phyloP scores from a whole-genome alignment of 2,797 vertebrate genomes.

The Poecile montanus region DNA sequence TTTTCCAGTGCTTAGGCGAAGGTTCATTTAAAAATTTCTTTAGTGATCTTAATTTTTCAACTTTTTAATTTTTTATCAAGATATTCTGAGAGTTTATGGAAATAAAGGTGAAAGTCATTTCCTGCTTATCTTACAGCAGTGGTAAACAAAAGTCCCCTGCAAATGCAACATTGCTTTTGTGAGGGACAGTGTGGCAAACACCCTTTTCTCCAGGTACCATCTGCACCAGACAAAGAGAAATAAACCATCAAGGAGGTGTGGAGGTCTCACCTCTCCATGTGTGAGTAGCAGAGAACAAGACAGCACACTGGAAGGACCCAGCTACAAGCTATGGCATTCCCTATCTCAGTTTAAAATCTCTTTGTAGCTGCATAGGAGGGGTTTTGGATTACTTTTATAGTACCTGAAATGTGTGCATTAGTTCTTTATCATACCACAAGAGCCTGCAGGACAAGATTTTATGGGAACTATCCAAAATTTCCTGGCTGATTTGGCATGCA shows the following conservation, averaged over 20 bases:
- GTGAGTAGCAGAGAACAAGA: background rate
- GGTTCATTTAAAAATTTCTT: background rate
- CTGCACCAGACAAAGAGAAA: background rate
- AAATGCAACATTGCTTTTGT: background rate
- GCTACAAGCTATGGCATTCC: background rate
- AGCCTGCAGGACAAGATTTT: background rate
- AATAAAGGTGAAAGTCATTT: background rate
- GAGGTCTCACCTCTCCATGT: background rate
- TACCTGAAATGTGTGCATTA: background rate
- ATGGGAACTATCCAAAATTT: background rate
- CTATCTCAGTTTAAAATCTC: constrained; percentile 1
- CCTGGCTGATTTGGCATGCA: background rate
- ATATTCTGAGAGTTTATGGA: background rate
- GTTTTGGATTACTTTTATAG: constrained; percentile 5
- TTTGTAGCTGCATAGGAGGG: background rate
- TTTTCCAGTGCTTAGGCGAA: background rate
- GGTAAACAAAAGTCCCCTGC: background rate
- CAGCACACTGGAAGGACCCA: background rate
- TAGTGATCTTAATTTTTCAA: background rate
- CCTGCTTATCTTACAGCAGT: background rate
- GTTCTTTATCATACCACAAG: background rate
- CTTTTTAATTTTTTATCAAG: too few species aligned
- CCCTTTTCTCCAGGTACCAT: background rate
- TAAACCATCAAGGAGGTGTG: background rate
- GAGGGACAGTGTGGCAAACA: background rate